Evolutionary conservation across 2,888 invertebrate species (phyloP), one percentile per base, ranked within the genome.

Genomic region (Arge pagana): DNA sequence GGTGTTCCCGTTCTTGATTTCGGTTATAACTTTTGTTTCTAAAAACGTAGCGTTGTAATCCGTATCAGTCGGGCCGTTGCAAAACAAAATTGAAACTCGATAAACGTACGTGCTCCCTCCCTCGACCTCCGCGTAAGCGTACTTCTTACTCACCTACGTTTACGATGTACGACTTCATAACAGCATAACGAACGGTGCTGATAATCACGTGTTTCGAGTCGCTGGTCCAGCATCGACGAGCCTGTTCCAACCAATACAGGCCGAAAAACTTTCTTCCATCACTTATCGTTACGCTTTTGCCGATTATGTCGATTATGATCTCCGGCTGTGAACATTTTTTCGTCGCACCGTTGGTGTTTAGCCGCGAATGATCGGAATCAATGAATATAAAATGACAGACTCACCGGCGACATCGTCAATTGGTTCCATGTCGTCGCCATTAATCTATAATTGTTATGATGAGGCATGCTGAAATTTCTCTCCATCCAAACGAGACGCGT

Each of bases 401-500:
- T 16, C 36, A 33, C 35, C 16, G 31, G 21, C 8, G 33, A 7
- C n/a, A n/a, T n/a, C 19, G 23, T 24, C 15, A 23, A 15, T 13
- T 23, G n/a, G n/a, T 66, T 74, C 69, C 79, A 76, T 58, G 77
- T 67, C 42, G 77, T 72, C 59, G 77, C 78, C 61, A 87, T 81
- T 0, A 93, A 78, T 55, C 83, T 78, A 62, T 85, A 84, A 61
- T 85, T 83, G 48, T 84, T 82, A 68, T 84, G 83, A 75, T 93
- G 93, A 1, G 91, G 86, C 0, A 90, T 91, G 18, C 79, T 83
- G 0, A 80, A 78, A 10, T 77, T 67, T 49, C 88, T 79, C 75
- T 92, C 87, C 42, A 93, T 77, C 86, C 89, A 94, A 28, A 89
- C 74, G 31, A 93, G 68, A 53, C 76, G 77, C 56, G 82, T 80